Conservation (phyloP, 2,113 vertebrate genomes). For the Nematolebias whitei region DNA sequence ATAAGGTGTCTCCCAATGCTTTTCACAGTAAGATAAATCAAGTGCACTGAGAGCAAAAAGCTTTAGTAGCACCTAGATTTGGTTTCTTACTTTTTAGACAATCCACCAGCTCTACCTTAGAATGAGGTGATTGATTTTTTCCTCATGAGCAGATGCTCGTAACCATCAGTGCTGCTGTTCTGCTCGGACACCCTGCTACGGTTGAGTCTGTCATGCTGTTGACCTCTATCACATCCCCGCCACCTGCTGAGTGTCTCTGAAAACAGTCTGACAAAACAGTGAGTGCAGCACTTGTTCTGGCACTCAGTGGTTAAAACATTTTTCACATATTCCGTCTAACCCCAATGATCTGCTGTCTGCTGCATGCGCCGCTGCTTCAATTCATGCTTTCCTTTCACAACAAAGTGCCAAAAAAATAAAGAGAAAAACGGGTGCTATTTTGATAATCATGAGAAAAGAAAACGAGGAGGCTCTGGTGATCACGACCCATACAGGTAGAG, state of each 20-base stretch:
- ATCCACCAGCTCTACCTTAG: slow-evolving; percentile 30
- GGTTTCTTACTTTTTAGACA: slow-evolving; percentile 12
- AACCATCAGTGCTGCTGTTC: slow-evolving; percentile 48
- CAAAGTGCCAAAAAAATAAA: neutral
- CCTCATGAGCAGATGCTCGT: slow-evolving; percentile 56
- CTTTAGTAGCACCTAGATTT: slow-evolving; percentile 1
- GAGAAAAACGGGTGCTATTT: neutral
- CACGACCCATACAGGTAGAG: neutral
- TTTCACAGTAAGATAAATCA: slow-evolving; percentile 31
- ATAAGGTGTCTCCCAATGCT: slow-evolving; percentile 36
- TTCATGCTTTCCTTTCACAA: neutral
- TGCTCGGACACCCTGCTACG: slow-evolving; percentile 32
- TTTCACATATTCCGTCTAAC: slow-evolving; percentile 20
- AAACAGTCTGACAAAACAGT: slow-evolving; percentile 32
- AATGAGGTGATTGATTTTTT: slow-evolving; percentile 55
- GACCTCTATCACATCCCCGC: slow-evolving; percentile 50
- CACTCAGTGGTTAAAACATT: slow-evolving; percentile 13
- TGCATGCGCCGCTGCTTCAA: neutral
- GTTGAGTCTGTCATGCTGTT: slow-evolving; percentile 58
- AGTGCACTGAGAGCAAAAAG: slow-evolving; percentile 2
- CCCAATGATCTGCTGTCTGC: slow-evolving; percentile 1
- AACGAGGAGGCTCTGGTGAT: neutral
- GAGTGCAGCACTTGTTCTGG: slow-evolving; percentile 13
- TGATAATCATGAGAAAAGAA: neutral
- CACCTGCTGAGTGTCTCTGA: slow-evolving; percentile 37